Base-by-base conservation (phyloP, 2,113 vertebrate genomes). In the Seriola aureovittata region DNA sequence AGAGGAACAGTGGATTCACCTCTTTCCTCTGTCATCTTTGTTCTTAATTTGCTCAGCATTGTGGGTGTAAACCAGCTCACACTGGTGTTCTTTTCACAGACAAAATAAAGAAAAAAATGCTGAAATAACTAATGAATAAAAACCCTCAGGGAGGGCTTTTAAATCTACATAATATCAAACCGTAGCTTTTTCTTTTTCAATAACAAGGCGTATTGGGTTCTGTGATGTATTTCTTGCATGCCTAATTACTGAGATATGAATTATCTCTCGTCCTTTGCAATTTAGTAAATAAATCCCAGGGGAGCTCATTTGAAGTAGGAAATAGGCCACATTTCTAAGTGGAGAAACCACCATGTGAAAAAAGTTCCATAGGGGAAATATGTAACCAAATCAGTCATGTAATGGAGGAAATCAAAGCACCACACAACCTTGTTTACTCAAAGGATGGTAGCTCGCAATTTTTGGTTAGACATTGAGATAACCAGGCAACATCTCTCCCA, bases 81-180 rank as follows among this genome's bases (percentile, higher is more conserved):
- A 64, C 21, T 87, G 74, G 69, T 82, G 82, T 91, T 90, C 82
- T 91, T 79, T 90, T 92, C 90, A 80, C 84, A 88, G 79, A 86
- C 85, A 78, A 91, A 91, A 92, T 88, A 91, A 73, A 85, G 36
- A 76, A 58, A 81, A 82, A 84, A 82, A 66, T 0, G 0, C 72
- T 29, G 66, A 93, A 93, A 94, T 93, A 90, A 94, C 91, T 83
- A 93, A 92, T 91, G 69, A 94, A 93, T 90, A 84, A 88, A 91
- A 89, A 80, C 86, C 90, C 92, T 86, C 78, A 78, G 89, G 89
- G 92, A 88, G 82, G 68, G 85, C 78, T 90, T 95, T 94, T 91
- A 92, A 93, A 95, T 95, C 93, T 93, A 92, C 93, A 94, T 95
- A 93, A 93, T 90, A 92, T 95, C 92, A 95, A 94, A 93, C 93